These are phyloP conservation scores for Stenotaenia linearis DNA, from an alignment of 2,888 invertebrate species.

Conservation along the genomic window DNA sequence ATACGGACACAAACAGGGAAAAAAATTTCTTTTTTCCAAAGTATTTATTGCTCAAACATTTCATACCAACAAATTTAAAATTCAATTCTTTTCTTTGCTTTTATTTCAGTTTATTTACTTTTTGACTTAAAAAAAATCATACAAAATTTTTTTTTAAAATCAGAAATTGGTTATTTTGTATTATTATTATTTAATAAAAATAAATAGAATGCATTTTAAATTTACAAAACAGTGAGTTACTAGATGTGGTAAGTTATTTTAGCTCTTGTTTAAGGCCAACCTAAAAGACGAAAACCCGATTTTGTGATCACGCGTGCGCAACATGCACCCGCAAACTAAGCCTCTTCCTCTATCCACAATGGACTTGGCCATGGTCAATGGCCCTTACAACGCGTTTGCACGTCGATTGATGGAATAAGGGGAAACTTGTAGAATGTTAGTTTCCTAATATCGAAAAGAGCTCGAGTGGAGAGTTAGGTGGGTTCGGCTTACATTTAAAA, in stretches of 20 bases:
- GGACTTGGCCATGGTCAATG: constrained; percentile 10
- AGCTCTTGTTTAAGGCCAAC: neutral
- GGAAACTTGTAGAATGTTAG: neutral
- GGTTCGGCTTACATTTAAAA: neutral
- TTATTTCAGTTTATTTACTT: no score
- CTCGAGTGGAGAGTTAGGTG: no score
- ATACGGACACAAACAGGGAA: neutral
- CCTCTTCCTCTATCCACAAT: neutral
- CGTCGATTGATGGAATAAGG: constrained; percentile 6
- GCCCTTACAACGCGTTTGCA: neutral
- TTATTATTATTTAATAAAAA: no score
- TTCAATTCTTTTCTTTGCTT: no score
- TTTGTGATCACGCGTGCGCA: neutral
- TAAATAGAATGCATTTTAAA: no score
- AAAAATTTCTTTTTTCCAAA: neutral
- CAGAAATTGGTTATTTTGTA: no score
- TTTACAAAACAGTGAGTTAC: neutral
- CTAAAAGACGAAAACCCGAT: neutral
- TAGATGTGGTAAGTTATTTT: neutral
- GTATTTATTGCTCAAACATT: neutral
- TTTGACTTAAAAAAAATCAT: no score
- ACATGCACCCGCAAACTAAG: neutral
- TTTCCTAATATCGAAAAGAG: no score
- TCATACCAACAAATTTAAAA: no score
- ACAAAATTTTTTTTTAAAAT: no score